These are phyloP conservation scores for Branchellion lobata DNA, from an alignment of 2,888 invertebrate genomes.

Conservation along the genomic window DNA sequence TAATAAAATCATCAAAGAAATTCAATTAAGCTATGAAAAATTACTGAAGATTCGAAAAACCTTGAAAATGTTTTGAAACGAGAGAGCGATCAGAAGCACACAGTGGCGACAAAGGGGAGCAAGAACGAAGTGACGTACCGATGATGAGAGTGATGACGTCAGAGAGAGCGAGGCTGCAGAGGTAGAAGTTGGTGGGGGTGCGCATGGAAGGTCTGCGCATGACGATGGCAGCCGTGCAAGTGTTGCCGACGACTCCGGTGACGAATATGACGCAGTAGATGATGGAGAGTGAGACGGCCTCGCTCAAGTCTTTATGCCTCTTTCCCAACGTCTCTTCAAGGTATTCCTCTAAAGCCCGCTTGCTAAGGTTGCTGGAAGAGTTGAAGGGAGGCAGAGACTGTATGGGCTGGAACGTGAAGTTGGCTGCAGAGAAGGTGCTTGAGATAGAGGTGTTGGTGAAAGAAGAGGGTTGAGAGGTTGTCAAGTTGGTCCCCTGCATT, in stretches of 20 bases:
- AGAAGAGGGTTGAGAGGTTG: too few relatives aligned
- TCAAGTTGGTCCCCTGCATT: too few relatives aligned
- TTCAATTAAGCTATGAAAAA: too few relatives aligned
- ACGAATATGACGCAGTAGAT: slow-evolving; percentile 28
- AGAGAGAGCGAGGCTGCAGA: slow-evolving; percentile 24
- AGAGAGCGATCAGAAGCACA: too few relatives aligned
- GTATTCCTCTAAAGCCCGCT: not conserved
- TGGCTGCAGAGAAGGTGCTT: too few relatives aligned
- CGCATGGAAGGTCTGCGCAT: not conserved
- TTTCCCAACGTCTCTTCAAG: slow-evolving; percentile 10
- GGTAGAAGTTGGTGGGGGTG: slow-evolving; percentile 30
- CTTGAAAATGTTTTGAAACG: too few relatives aligned
- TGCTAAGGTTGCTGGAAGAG: not conserved
- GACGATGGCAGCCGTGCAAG: slow-evolving; percentile 20
- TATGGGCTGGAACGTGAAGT: too few relatives aligned
- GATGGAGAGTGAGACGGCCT: slow-evolving; percentile 1
- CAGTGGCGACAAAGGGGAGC: too few relatives aligned
- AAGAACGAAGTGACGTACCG: not conserved
- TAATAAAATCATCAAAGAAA: too few relatives aligned
- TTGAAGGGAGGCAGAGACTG: not conserved
- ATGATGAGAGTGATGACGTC: slow-evolving; percentile 22
- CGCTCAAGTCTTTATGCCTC: slow-evolving; percentile 6
- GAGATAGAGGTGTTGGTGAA: too few relatives aligned
- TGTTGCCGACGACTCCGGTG: slow-evolving; percentile 19
- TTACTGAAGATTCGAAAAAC: too few relatives aligned